Evolutionary conservation across 2,113 vertebrate genomes (phyloP).

Genomic region (Podocnemis expansa): DNA sequence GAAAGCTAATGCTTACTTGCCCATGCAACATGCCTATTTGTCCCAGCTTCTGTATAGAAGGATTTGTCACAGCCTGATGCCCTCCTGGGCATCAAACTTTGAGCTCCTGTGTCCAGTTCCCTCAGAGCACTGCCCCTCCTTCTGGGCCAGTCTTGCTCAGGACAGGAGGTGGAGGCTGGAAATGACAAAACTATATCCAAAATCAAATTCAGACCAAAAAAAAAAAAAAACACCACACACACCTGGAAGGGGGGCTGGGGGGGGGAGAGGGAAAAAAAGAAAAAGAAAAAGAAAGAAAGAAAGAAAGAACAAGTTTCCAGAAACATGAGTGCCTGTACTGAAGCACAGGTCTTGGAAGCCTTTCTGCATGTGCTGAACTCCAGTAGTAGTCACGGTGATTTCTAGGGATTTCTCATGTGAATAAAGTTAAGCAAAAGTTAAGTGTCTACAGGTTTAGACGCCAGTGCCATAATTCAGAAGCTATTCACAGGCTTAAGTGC

Average conservation of each 20-base stretch:
- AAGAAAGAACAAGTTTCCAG: not conserved
- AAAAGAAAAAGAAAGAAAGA: rapidly evolving
- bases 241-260: no score
- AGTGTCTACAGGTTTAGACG: not conserved
- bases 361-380: rapidly evolving
- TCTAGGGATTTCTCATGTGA: not conserved
- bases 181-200: not conserved
- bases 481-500: not conserved
- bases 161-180: conserved; percentile 16
- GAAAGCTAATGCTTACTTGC: not conserved
- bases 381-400: not conserved
- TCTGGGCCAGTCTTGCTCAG: not conserved
- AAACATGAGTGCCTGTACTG: not conserved
- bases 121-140: no score
- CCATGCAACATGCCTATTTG: not conserved
- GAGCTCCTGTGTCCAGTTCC: not conserved
- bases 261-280: no score
- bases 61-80: not conserved
- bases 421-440: not conserved
- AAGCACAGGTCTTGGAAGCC: rapidly evolving
- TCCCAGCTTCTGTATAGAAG: not conserved
- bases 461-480: not conserved
- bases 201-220: not conserved
- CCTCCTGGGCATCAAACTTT: no score
- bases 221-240: no score